Percentiles rank a stretch among this genome's conserved stretches.
Evolutionary conservation across 2,888 invertebrate genomes (phyloP).

Genomic region (Cetonia aurata): DNA sequence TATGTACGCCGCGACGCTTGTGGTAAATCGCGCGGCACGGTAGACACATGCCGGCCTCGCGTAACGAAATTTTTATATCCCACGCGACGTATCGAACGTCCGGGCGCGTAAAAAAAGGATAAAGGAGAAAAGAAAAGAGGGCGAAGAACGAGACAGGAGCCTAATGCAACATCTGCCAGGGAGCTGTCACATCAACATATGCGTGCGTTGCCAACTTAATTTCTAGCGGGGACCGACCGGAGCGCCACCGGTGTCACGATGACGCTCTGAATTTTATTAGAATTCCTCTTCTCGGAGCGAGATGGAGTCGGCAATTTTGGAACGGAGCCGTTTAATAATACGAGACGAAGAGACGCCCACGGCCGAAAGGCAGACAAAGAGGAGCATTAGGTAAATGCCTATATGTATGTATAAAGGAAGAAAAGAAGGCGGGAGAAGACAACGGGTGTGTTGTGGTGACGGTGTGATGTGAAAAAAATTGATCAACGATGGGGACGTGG

Average conservation of each 20-base stretch:
- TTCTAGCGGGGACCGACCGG: conserved; percentile 5
- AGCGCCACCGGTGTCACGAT: conserved; percentile 20
- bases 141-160: background rate
- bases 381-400: background rate
- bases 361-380: background rate
- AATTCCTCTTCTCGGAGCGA: conserved; percentile 1
- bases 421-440: background rate
- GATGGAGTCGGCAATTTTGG: conserved; percentile 9
- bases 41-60: too few species aligned
- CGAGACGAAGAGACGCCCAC: background rate
- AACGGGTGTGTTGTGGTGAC: background rate
- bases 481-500: too few species aligned
- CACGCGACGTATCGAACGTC: too few species aligned
- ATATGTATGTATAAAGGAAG: background rate
- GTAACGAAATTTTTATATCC: too few species aligned
- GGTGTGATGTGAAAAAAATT: too few species aligned
- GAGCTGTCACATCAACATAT: conserved; percentile 42
- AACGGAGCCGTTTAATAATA: conserved; percentile 23
- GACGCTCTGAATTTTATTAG: conserved; percentile 35
- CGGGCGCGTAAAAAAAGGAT: too few species aligned
- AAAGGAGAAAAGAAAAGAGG: background rate
- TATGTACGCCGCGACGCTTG: too few species aligned
- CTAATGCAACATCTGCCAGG: conserved; percentile 38
- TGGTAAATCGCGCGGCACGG: too few species aligned
- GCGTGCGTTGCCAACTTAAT: conserved; percentile 40